Percentiles rank a stretch among this genome's conserved stretches.
phyloP scores from a whole-genome alignment of 2,888 invertebrate species.

The Sarcophaga variegata region DNA sequence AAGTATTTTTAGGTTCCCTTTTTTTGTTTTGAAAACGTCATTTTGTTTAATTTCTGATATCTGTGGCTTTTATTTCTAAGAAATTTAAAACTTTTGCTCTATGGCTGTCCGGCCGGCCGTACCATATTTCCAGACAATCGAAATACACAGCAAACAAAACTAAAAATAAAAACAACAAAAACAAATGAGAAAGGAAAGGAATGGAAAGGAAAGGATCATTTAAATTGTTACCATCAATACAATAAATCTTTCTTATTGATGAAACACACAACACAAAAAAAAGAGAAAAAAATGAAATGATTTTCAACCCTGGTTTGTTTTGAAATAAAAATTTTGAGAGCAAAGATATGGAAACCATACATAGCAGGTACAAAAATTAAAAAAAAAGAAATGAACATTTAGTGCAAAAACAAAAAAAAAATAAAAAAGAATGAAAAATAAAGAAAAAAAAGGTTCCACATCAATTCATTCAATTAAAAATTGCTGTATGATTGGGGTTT shows the following conservation, averaged over 20 bases:
- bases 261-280: not conserved
- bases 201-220: conserved; percentile 26
- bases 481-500: not conserved
- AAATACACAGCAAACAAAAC: too few species aligned
- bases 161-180: too few species aligned
- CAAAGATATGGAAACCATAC: conserved; percentile 13
- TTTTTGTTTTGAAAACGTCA: conserved; percentile 65
- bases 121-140: too few species aligned
- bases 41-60: conserved; percentile 65
- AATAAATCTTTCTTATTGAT: conserved; percentile 66
- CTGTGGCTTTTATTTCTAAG: conserved; percentile 81
- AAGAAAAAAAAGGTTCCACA: conserved; percentile 12
- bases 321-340: conserved; percentile 48
- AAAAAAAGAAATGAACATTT: too few species aligned
- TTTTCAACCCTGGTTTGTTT: conserved; percentile 50
- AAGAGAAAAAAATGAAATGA: not conserved
- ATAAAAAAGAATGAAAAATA: too few species aligned
- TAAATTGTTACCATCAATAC: conserved; percentile 57
- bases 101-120: not conserved
- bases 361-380: too few species aligned
- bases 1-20: conserved; percentile 18
- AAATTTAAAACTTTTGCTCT: conserved; percentile 80
- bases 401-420: too few species aligned
- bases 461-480: conserved; percentile 3
- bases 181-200: not conserved